Conservation (phyloP, 2,888 invertebrate species). For the Eupithecia inturbata region DNA sequence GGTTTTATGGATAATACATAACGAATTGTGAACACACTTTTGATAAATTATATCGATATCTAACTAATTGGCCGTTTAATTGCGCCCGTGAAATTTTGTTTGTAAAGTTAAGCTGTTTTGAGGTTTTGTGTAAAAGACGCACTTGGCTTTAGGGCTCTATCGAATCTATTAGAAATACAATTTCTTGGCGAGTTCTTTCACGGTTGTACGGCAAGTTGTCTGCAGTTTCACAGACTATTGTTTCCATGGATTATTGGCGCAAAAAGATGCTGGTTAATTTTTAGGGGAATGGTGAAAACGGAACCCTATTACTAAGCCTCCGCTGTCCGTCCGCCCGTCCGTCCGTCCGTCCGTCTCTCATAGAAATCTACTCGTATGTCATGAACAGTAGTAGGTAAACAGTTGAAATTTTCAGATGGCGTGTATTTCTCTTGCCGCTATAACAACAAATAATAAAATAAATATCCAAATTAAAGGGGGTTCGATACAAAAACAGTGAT, state of each 20-base stretch:
- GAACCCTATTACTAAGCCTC: no score
- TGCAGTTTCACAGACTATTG: slow-evolving; percentile 17
- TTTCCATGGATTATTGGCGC: neutral
- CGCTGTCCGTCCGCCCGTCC: no score
- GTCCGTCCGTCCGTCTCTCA: no score
- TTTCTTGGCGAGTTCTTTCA: slow-evolving; percentile 22
- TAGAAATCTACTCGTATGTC: no score
- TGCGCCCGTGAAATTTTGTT: neutral
- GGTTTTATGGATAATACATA: neutral
- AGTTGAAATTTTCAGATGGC: no score
- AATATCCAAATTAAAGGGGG: no score
- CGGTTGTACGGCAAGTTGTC: slow-evolving; percentile 16
- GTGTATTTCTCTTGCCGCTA: no score
- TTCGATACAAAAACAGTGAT: no score
- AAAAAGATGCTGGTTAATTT: neutral
- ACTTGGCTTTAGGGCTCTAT: slow-evolving; percentile 17
- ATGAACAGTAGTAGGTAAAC: no score
- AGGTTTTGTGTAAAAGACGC: neutral
- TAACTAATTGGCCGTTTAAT: neutral
- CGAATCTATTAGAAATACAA: slow-evolving; percentile 28
- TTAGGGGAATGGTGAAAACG: no score
- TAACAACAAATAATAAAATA: no score
- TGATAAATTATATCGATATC: neutral
- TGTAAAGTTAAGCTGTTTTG: neutral
- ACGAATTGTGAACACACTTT: neutral